Conservation (phyloP, 2,888 invertebrate species). For the Aelia acuminata region DNA sequence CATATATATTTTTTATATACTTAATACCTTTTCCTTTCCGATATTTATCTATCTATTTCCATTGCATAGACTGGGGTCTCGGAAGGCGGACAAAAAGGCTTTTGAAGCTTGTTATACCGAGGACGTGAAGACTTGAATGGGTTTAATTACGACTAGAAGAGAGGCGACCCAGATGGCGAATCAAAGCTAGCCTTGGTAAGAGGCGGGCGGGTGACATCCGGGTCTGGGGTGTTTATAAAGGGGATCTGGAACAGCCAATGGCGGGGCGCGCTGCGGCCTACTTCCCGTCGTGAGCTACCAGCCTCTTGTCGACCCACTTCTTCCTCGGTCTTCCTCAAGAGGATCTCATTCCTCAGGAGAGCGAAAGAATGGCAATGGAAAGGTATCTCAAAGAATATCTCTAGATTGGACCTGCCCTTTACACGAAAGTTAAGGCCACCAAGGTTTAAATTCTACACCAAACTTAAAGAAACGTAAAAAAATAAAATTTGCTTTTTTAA, state of each 20-base stretch:
- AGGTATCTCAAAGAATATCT: too few relatives aligned
- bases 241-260: not conserved
- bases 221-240: slow-evolving; percentile 40
- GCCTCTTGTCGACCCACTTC: not conserved
- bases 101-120: not conserved
- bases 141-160: not conserved
- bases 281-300: slow-evolving; percentile 1
- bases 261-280: not conserved
- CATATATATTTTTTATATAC: too few relatives aligned
- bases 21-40: not conserved
- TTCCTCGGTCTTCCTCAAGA: not conserved
- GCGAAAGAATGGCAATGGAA: too few relatives aligned
- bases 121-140: not conserved
- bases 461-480: too few relatives aligned
- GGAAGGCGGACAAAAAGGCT: not conserved
- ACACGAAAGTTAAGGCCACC: too few relatives aligned
- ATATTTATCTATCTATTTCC: not conserved
- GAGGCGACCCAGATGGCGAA: not conserved
- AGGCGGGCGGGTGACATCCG: slow-evolving; percentile 14
- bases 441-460: too few relatives aligned
- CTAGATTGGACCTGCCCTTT: too few relatives aligned
- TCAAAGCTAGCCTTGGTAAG: slow-evolving; percentile 2
- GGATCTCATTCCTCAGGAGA: too few relatives aligned
- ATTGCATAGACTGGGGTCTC: not conserved
- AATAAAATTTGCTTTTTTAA: too few relatives aligned